Evolutionary conservation across 2,888 invertebrate species (phyloP).

Genomic region (Xestobium rufovillosum): DNA sequence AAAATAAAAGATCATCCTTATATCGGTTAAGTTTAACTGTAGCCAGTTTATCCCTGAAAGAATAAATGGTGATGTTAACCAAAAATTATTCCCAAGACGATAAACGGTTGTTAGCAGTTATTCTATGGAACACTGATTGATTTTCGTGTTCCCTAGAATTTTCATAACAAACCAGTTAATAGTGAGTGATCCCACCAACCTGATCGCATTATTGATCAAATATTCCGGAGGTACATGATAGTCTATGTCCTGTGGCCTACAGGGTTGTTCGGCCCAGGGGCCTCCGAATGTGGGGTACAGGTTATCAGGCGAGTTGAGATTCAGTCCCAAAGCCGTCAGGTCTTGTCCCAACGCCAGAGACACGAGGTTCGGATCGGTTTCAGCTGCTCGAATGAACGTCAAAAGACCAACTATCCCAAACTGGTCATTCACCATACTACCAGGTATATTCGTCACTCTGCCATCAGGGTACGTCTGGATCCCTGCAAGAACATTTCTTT

Average conservation of each 20-base stretch:
- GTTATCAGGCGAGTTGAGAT: slow-evolving; percentile 96
- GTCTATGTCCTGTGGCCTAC: slow-evolving; percentile 98
- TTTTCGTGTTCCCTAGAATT: too few relatives aligned
- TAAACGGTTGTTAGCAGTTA: too few relatives aligned
- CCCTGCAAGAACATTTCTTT: slow-evolving; percentile 45
- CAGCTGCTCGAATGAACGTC: slow-evolving; percentile 96
- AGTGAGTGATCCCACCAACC: too few relatives aligned
- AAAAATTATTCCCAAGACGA: slow-evolving; percentile 5
- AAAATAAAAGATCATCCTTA: slow-evolving; percentile 98
- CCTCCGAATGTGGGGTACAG: slow-evolving; percentile 98
- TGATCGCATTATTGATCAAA: slow-evolving; percentile 92
- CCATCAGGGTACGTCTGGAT: slow-evolving; percentile 95
- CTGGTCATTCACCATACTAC: slow-evolving; percentile 98
- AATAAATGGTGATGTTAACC: too few relatives aligned
- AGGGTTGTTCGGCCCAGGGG: slow-evolving; percentile 97
- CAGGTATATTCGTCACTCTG: slow-evolving; percentile 97
- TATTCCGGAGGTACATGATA: slow-evolving; percentile 98
- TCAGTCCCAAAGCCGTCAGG: slow-evolving; percentile 94
- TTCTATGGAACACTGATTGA: too few relatives aligned
- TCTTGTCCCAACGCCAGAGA: slow-evolving; percentile 96
- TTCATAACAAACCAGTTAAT: too few relatives aligned
- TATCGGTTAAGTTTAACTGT: slow-evolving; percentile 93
- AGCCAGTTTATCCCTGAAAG: slow-evolving; percentile 80
- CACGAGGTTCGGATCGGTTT: slow-evolving; percentile 94
- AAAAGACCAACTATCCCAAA: slow-evolving; percentile 98